Percentiles rank a stretch among this genome's conserved stretches.
phyloP scores from a whole-genome alignment of 2,113 vertebrate genomes.

The Agapornis roseicollis region DNA sequence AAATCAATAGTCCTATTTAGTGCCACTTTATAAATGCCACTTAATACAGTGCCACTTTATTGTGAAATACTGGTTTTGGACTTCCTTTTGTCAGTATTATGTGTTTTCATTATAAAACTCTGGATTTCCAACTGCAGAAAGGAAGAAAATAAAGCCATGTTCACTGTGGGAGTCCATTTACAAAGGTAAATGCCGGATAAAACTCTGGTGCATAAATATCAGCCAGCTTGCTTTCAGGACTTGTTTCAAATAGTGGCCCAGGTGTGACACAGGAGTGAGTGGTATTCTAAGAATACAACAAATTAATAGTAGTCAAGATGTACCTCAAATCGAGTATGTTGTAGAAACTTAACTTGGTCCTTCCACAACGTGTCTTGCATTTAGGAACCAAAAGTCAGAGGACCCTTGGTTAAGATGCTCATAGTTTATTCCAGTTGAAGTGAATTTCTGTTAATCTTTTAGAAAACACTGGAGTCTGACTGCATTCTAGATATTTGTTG shows the following conservation, averaged over 20 bases:
- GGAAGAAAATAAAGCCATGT: not conserved
- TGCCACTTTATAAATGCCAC: not conserved
- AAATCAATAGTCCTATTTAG: not conserved
- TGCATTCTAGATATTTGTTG: not conserved
- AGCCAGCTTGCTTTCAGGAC: not conserved
- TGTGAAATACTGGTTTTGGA: not conserved
- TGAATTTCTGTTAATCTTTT: not conserved
- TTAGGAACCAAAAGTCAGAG: not conserved
- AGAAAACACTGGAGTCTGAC: not conserved
- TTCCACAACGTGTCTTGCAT: accelerated
- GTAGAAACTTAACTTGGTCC: not conserved
- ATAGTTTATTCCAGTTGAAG: not conserved
- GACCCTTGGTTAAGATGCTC: not conserved
- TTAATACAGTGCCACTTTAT: not conserved
- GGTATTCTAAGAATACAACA: not conserved
- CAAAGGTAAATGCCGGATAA: not conserved
- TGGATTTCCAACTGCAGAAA: not conserved
- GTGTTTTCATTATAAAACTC: not conserved
- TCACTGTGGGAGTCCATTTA: not conserved
- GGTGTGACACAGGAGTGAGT: not conserved
- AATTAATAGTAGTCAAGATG: not conserved
- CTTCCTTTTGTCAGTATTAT: not conserved
- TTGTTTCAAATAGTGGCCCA: not conserved
- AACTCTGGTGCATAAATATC: not conserved
- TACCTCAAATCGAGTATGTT: not conserved